Percentiles rank a stretch among this genome's conserved stretches.
Evolutionary conservation across 2,113 vertebrate species (phyloP).

Genomic region (Tupaia chinensis): DNA sequence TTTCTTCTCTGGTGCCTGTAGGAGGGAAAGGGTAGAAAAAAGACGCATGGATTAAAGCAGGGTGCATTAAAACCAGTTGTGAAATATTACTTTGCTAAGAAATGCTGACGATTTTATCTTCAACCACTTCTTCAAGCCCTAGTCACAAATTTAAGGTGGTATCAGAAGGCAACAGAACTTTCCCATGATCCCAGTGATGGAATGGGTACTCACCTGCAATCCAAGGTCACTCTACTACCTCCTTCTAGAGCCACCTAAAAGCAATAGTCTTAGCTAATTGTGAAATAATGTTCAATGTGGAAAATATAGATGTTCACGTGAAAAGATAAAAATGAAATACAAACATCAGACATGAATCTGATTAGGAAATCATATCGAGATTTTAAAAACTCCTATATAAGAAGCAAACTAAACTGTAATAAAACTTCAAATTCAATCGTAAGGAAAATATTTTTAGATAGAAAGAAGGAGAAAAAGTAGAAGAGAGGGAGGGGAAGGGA

Average conservation of each 20-base stretch:
- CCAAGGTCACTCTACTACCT: not conserved
- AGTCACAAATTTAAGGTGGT: conserved; percentile 22
- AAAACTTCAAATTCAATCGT: conserved; percentile 26
- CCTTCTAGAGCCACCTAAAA: not conserved
- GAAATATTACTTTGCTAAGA: conserved; percentile 13
- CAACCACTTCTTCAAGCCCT: not conserved
- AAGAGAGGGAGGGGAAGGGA: not conserved
- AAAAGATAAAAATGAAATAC: conserved; percentile 16
- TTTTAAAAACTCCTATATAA: conserved; percentile 34
- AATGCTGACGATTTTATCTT: not conserved
- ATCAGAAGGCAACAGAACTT: not conserved
- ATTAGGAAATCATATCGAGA: conserved; percentile 32
- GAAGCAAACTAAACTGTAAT: not conserved
- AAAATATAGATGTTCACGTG: not conserved
- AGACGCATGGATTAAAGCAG: not conserved
- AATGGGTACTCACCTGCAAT: not conserved
- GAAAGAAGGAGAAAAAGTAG: not conserved
- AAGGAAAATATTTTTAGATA: conserved; percentile 15
- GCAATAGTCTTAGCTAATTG: not conserved
- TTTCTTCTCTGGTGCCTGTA: conserved; percentile 90
- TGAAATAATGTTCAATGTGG: not conserved
- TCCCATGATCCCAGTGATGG: not conserved
- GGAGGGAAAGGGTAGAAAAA: conserved; percentile 22
- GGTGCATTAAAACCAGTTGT: conserved; percentile 5
- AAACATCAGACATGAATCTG: not conserved